Base-by-base conservation (phyloP, 1,140 invertebrate species). In the Heliothis subflexa region DNA sequence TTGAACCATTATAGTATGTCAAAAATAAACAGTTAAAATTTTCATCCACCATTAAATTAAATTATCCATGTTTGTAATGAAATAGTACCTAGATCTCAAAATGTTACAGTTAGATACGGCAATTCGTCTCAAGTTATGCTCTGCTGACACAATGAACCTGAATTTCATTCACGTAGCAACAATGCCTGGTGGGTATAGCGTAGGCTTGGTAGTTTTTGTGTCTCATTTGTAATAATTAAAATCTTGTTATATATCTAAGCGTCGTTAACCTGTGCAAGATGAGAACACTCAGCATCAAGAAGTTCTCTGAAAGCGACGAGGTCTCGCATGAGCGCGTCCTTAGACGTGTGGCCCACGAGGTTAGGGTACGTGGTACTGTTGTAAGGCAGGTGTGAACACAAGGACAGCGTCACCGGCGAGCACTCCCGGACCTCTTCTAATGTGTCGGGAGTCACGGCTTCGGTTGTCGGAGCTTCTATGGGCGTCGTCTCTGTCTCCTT, bases 291-390 rank as follows among this genome's bases (percentile, higher is more conserved):
- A 0, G 97, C 97, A 88, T 99, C 98, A 1, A 98, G 96, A 1
- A 98, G 93, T 91, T 98, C 97, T 76, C 98, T 96, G 89, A 98
- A 98, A 0, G 97, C 95, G 59, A 98, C 98, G 2, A 98, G 95
- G 91, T 98, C 97, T 18, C 96, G 95, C 80, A 97, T 93, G 10
- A 98, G 95, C 50, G 97, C 96, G 10, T 96, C 95, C 16, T 97
- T 90, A 14, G 96, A 96, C 25, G 92, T 93, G 81, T 97, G 96
- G 1, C 95, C 95, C 33, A 98, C 94, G 2, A 98, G 91, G 91
- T 98, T 98, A 0, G 98, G 98, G 89, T 98, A 98, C 0, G 97
- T 97, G 0, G 98, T 98, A 1, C 96, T 89, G 86, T 98, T 98
- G 89, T 98, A 97, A 0, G 96, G 95, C 21, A 98, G 91, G 74